Percentiles rank a stretch among this genome's conserved stretches.
These are phyloP conservation scores for Elgaria multicarinata DNA, from an alignment of 2,113 vertebrate species.

Conservation along the genomic window DNA sequence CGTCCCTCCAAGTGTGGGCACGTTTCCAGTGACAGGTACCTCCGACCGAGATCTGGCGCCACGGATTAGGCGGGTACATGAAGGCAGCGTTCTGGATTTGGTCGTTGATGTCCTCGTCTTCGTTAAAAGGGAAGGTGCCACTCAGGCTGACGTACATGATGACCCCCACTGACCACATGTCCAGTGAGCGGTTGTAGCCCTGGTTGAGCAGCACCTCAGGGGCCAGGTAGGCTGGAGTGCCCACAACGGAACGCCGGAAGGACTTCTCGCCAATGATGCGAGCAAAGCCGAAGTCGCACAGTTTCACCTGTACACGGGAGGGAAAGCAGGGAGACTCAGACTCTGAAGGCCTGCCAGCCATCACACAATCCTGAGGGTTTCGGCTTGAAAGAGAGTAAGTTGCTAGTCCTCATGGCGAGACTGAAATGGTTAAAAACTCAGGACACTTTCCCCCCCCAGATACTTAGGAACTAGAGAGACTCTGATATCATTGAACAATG, in stretches of 20 bases:
- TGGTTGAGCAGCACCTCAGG: conserved; percentile 92
- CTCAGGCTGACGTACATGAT: conserved; percentile 95
- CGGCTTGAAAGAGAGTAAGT: background rate
- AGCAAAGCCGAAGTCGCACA: conserved; percentile 94
- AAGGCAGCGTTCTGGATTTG: conserved; percentile 95
- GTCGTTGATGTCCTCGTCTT: conserved; percentile 93
- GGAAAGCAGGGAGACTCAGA: too few species aligned
- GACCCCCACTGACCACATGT: conserved; percentile 96
- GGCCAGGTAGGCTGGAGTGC: conserved; percentile 90
- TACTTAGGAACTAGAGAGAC: background rate
- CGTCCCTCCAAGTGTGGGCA: accelerated
- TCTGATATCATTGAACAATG: background rate
- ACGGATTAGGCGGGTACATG: conserved; percentile 92
- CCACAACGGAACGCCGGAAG: conserved; percentile 92
- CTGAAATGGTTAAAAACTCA: background rate
- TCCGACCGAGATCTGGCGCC: conserved; percentile 88
- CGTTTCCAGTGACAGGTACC: conserved; percentile 65
- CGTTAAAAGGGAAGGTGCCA: conserved; percentile 92
- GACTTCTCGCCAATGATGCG: conserved; percentile 95
- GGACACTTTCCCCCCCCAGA: background rate
- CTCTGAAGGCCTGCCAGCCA: too few species aligned
- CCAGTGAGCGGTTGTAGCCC: conserved; percentile 92
- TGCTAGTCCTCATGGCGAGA: background rate
- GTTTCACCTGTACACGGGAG: conserved; percentile 80
- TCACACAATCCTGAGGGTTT: background rate